Evolutionary conservation across 37 sponge, comb jelly and placozoan species (phyloP).

Genomic region (Tethya wilhelma): DNA sequence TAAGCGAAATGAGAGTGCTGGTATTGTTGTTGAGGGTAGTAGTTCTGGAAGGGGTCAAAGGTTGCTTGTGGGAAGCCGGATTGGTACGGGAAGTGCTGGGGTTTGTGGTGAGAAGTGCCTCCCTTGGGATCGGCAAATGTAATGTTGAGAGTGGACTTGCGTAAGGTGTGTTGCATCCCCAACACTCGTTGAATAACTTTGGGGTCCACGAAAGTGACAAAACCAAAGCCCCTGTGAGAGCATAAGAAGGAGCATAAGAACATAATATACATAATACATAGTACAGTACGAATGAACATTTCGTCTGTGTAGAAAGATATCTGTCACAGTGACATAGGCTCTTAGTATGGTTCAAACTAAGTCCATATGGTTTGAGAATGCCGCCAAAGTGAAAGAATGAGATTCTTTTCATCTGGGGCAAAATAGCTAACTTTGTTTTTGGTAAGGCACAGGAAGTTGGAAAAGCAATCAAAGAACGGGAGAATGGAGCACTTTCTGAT

Average conservation of each 20-base stretch:
- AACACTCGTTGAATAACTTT: constrained; percentile 50
- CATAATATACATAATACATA: background rate
- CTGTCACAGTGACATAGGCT: too few relatives aligned
- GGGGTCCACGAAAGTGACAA: constrained; percentile 75
- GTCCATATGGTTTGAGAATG: too few relatives aligned
- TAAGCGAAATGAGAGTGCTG: background rate
- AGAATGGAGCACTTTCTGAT: too few relatives aligned
- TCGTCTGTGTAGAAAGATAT: background rate
- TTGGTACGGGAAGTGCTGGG: background rate
- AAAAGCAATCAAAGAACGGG: too few relatives aligned
- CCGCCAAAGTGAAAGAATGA: too few relatives aligned
- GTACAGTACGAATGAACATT: background rate
- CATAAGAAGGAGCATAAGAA: background rate
- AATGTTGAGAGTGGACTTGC: constrained; percentile 63
- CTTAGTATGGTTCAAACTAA: too few relatives aligned
- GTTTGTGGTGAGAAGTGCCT: background rate
- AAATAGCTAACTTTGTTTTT: too few relatives aligned
- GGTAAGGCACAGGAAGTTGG: too few relatives aligned
- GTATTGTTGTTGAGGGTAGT: background rate
- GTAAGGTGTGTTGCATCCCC: constrained; percentile 45
- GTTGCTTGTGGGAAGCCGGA: background rate
- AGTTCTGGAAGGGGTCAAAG: background rate
- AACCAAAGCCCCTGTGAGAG: constrained; percentile 73
- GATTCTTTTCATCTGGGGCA: too few relatives aligned
- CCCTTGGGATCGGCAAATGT: constrained; percentile 75